These are phyloP conservation scores for Drosophila teissieri DNA, from an alignment of 1,140 invertebrate genomes.

Conservation along the genomic window DNA sequence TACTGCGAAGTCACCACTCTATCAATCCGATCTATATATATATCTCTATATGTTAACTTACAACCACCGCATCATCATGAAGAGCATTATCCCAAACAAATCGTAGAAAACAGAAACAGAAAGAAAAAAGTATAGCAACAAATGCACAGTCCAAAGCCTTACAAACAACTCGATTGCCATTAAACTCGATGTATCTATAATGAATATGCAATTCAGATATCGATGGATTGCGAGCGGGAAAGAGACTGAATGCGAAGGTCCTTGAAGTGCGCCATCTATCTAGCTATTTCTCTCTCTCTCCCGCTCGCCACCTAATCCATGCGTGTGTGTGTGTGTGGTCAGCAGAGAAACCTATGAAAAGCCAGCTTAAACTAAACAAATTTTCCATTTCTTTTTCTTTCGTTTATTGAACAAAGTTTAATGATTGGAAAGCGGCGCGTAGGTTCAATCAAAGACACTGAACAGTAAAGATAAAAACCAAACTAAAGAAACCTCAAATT, in stretches of 20 bases:
- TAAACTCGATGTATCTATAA: conserved; percentile 21
- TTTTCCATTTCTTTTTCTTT: conserved; percentile 83
- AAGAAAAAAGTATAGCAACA: background rate
- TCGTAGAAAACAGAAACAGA: conserved; percentile 11
- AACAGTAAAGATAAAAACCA: background rate
- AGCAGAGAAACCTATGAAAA: conserved; percentile 34
- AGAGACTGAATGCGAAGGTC: conserved; percentile 4
- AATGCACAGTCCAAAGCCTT: conserved; percentile 27
- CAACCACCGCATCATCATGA: conserved; percentile 59
- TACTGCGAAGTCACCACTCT: conserved; percentile 59
- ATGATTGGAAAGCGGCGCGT: conserved; percentile 69
- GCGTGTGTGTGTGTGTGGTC: conserved; percentile 29
- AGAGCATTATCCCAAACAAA: conserved; percentile 43
- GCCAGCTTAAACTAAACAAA: conserved; percentile 66
- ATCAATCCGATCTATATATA: conserved; percentile 39
- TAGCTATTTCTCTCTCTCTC: conserved; percentile 14
- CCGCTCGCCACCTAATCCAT: conserved; percentile 17
- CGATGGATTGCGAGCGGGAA: conserved; percentile 19
- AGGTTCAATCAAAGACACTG: conserved; percentile 33
- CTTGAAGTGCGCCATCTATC: conserved; percentile 1
- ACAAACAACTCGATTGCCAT: conserved; percentile 28
- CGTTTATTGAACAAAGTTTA: conserved; percentile 78
- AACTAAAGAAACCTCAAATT: background rate
- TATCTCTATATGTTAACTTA: conserved; percentile 43
- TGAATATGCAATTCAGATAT: conserved; percentile 12